phyloP scores from a whole-genome alignment of 1,140 invertebrate species.

The Drosophila nasuta region DNA sequence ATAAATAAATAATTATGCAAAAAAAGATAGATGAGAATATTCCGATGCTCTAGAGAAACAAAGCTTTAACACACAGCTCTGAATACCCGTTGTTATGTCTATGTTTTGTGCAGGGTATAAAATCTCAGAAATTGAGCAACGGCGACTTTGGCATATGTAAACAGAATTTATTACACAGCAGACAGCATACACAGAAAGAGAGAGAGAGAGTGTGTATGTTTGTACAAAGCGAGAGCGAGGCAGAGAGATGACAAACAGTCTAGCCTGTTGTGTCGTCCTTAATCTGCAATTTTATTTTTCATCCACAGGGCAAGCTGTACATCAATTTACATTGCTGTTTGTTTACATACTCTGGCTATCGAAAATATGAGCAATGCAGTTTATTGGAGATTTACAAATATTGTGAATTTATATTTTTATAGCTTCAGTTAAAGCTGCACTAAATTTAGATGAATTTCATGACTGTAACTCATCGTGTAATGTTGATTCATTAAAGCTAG shows the following conservation, averaged over 20 bases:
- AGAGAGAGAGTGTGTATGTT: neutral
- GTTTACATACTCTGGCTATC: neutral
- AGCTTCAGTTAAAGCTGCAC: constrained; percentile 15
- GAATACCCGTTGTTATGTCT: neutral
- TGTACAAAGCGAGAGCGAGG: neutral
- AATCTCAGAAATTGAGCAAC: constrained; percentile 39
- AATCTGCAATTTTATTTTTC: constrained; percentile 22
- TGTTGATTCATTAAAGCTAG: constrained; percentile 51
- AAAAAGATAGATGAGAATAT: constrained; percentile 12
- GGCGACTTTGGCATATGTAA: constrained; percentile 29
- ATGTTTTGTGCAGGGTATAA: constrained; percentile 1
- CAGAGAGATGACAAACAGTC: neutral
- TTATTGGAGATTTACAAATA: constrained; percentile 10
- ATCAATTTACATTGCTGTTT: constrained; percentile 6
- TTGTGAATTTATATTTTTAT: constrained; percentile 20
- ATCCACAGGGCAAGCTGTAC: constrained; percentile 1
- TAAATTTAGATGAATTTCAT: constrained; percentile 45
- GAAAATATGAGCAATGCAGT: constrained; percentile 1
- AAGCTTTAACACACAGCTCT: neutral
- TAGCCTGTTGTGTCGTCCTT: constrained; percentile 17
- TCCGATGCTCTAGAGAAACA: neutral
- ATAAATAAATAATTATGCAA: constrained; percentile 52
- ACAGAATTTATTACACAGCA: constrained; percentile 18
- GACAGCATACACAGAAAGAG: neutral
- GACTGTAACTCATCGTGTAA: neutral